Percentiles rank a stretch among this genome's conserved stretches.
Evolutionary conservation across 64 coral and sea anemone genomes (phyloP).

Genomic region (Astreopora myriophthalma): DNA sequence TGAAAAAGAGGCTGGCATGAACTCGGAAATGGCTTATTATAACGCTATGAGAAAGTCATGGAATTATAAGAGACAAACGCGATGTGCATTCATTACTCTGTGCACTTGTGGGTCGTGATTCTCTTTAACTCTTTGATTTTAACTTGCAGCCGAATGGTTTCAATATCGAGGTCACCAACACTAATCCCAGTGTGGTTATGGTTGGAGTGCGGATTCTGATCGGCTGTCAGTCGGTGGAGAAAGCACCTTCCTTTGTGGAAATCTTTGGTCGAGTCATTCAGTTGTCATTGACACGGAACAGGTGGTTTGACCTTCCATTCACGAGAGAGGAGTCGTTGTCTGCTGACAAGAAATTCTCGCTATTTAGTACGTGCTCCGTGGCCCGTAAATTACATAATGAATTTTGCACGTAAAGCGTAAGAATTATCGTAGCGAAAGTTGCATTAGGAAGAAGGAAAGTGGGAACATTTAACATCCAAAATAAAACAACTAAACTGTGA

Average conservation of each 20-base stretch:
- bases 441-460: too few relatives aligned
- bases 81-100: neutral
- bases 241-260: slow-evolving; percentile 90
- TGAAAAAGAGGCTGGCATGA: too few relatives aligned
- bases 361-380: slow-evolving; percentile 71
- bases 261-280: slow-evolving; percentile 96
- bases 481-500: too few relatives aligned
- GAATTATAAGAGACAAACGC: too few relatives aligned
- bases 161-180: slow-evolving; percentile 94
- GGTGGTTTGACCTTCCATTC: slow-evolving; percentile 98
- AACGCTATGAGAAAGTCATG: too few relatives aligned
- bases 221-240: slow-evolving; percentile 94
- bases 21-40: too few relatives aligned
- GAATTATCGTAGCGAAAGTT: too few relatives aligned
- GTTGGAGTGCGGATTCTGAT: slow-evolving; percentile 85
- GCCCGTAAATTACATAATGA: neutral
- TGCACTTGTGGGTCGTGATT: neutral
- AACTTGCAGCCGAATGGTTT: slow-evolving; percentile 86
- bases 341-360: slow-evolving; percentile 88
- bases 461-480: too few relatives aligned
- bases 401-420: too few relatives aligned
- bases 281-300: slow-evolving; percentile 83
- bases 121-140: neutral
- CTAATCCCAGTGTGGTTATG: slow-evolving; percentile 86
- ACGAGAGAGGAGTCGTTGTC: slow-evolving; percentile 92